A percentile compares a stretch with the other conserved stretches of the same genome.
Conservation (phyloP, 1,140 invertebrate genomes). For the Mizuhopecten yessoensis region DNA sequence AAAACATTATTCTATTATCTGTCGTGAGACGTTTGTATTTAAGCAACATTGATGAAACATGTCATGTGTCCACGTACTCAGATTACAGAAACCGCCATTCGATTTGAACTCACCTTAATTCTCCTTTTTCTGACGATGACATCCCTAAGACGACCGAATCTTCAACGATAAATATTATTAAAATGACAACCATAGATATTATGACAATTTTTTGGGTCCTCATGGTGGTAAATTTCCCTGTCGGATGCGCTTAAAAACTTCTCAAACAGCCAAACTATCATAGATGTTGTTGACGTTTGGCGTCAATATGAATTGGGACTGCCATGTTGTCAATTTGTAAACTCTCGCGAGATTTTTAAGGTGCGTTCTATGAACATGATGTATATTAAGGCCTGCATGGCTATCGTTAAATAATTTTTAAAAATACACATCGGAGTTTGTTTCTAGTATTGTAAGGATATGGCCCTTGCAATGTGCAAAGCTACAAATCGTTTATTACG, state of each 20-base stretch:
- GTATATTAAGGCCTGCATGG: no score
- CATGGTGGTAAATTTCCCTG: constrained; percentile 22
- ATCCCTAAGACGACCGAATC: constrained; percentile 57
- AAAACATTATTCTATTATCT: no score
- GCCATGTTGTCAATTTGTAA: constrained; percentile 55
- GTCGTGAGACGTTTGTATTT: no score
- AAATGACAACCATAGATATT: constrained; percentile 52
- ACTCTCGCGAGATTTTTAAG: constrained; percentile 34
- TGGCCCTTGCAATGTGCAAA: no score
- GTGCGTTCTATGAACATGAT: not conserved
- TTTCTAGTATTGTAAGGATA: no score
- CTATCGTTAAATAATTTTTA: no score
- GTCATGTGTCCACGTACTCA: not conserved
- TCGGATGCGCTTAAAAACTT: not conserved
- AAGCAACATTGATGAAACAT: no score
- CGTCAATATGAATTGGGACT: constrained; percentile 23
- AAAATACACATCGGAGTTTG: no score
- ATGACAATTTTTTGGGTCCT: constrained; percentile 55
- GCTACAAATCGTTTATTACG: no score
- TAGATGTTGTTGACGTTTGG: constrained; percentile 20
- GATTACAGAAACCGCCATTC: constrained; percentile 25
- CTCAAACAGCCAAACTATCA: not conserved
- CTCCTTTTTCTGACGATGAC: constrained; percentile 63
- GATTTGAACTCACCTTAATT: constrained; percentile 62
- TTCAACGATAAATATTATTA: constrained; percentile 63